phyloP scores from a whole-genome alignment of 1,140 invertebrate species.

The Cherax quadricarinatus region DNA sequence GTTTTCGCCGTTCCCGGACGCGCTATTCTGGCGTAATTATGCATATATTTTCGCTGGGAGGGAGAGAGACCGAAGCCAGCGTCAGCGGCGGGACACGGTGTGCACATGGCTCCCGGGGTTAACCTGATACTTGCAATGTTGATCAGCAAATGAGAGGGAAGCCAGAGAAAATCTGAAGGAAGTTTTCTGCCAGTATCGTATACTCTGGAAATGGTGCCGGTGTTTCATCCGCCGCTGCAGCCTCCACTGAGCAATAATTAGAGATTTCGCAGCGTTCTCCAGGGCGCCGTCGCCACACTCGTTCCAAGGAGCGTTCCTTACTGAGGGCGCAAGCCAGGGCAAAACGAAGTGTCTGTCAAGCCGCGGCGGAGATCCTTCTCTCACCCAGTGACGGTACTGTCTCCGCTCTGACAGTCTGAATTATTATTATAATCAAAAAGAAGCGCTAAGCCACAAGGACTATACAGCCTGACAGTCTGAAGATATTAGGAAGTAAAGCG shows the following conservation, averaged over 20 bases:
- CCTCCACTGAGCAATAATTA: neutral
- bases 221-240: neutral
- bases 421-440: neutral
- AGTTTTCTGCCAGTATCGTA: constrained; percentile 19
- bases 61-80: neutral
- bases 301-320: no score
- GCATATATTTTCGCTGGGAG: no score
- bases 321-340: no score
- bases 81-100: neutral
- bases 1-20: no score
- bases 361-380: no score
- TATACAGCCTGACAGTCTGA: no score
- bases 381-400: no score
- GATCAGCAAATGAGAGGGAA: constrained; percentile 50
- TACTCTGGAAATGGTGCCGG: constrained; percentile 3
- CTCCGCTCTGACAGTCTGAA: neutral
- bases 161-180: constrained; percentile 41
- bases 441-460: no score
- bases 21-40: no score
- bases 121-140: constrained; percentile 51
- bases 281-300: no score
- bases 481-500: constrained; percentile 4
- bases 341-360: no score
- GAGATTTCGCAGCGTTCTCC: neutral
- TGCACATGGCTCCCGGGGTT: constrained; percentile 34